Base-by-base conservation (phyloP, 2,888 invertebrate genomes). In the Caenorhabditis macrosperma region DNA sequence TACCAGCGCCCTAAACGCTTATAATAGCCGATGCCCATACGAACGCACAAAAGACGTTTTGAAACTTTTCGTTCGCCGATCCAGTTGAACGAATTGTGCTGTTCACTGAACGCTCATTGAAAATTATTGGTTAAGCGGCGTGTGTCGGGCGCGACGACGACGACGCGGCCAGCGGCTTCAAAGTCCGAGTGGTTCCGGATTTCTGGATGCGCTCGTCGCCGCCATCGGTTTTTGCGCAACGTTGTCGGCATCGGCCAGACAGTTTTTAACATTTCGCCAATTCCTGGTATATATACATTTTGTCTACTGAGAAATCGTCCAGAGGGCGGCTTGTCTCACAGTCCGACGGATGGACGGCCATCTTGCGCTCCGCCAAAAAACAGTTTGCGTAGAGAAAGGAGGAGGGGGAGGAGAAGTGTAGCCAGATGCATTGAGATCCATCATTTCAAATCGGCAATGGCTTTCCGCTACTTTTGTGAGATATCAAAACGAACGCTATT, bases 381-480 rank as follows among this genome's bases (percentile, higher is more conserved):
- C 64, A 59, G 69, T 69, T 69, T 44, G 61, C 71, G 61, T 63
- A 71, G 61, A 46, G 50, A 61, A 30, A 71, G 46, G 54, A 20
- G 35, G 28, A 30, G 22, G 24, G 54, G 26, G 50, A n/a, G 55
- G 57, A 75, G 52, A 60, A 54, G 30, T 41, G 59, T 54, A 68
- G 54, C 35, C 46, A 59, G 61, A 76, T 68, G 61, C 67, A 68
- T 76, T 63, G 61, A 68, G 76, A 76, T 76, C 61, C 76, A 76
- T 76, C 67, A 68, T 76, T 76, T 76, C 74, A 46, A 74, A 74
- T 74, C 74, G 74, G 74, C 74, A 59, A 74, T 74, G 64, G 64
- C 64, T 74, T 74, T 74, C 64, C 74, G 74, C 74, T 74, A 74
- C 74, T 74, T 74, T 74, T 74, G 74, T 74, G 74, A 64, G 57